phyloP scores from a whole-genome alignment of 2,888 invertebrate species.

The Gymnosoma rotundatum region DNA sequence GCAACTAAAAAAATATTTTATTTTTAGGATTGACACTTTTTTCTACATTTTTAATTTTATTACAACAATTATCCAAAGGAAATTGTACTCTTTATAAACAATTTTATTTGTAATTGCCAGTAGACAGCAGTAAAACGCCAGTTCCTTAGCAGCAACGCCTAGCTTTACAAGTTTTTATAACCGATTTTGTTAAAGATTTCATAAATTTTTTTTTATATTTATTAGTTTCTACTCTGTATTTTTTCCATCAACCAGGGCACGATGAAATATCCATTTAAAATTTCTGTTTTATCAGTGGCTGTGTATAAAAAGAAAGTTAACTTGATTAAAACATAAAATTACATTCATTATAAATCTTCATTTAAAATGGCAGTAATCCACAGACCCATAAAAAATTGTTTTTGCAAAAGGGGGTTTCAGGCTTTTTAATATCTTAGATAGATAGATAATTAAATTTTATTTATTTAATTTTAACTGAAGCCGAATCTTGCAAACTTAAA shows the following conservation, averaged over 20 bases:
- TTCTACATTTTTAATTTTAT: no score
- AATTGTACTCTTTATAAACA: conserved; percentile 38
- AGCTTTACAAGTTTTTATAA: conserved; percentile 39
- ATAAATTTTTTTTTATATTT: not conserved
- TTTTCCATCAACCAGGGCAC: conserved; percentile 10
- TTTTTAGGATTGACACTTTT: no score
- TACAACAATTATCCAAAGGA: conserved; percentile 12
- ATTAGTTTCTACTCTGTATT: not conserved
- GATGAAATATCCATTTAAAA: conserved; percentile 51
- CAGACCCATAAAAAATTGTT: not conserved
- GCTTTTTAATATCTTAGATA: no score
- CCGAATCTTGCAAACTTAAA: no score
- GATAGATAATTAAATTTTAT: no score
- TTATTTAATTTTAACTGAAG: no score
- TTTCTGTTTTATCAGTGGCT: conserved; percentile 22
- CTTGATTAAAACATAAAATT: conserved; percentile 64
- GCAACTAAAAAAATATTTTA: no score
- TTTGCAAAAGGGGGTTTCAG: no score
- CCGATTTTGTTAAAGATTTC: not conserved
- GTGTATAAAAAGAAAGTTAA: conserved; percentile 39
- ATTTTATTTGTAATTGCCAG: conserved; percentile 50
- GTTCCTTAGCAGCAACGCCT: conserved; percentile 28
- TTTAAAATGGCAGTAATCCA: conserved; percentile 24
- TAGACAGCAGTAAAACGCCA: no score
- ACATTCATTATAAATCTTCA: conserved; percentile 25